Evolutionary conservation across 2,888 invertebrate genomes (phyloP).

Genomic region (Parthenolecanium corni): DNA sequence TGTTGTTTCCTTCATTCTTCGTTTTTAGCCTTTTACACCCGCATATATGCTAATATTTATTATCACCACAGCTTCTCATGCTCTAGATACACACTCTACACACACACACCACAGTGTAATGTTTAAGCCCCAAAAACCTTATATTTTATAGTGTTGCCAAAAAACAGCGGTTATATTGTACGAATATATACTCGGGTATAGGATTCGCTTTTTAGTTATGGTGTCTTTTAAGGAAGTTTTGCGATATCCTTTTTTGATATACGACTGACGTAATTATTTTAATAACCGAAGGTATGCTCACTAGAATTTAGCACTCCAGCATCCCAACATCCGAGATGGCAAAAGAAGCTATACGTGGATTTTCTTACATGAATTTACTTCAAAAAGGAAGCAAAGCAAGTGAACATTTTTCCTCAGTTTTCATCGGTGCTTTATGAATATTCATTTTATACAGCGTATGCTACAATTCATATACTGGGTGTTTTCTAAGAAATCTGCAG

Average conservation of each 20-base stretch:
- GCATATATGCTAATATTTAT: constrained; percentile 27
- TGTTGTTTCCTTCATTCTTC: constrained; percentile 14
- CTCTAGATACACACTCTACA: too few relatives aligned
- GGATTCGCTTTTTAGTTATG: constrained; percentile 17
- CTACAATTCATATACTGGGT: too few relatives aligned
- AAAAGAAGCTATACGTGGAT: too few relatives aligned
- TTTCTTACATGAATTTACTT: too few relatives aligned
- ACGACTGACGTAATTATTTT: constrained; percentile 26
- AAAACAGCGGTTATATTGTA: constrained; percentile 4
- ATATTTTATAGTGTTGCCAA: constrained; percentile 22
- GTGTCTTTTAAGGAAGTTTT: constrained; percentile 19
- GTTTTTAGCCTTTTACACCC: constrained; percentile 16
- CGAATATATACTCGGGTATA: not conserved
- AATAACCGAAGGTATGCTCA: constrained; percentile 14
- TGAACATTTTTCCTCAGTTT: too few relatives aligned
- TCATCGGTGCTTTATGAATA: too few relatives aligned
- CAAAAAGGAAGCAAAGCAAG: too few relatives aligned
- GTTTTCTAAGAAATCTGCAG: too few relatives aligned
- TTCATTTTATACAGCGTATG: too few relatives aligned
- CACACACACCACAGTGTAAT: not conserved
- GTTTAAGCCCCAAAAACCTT: constrained; percentile 17
- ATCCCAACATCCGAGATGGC: too few relatives aligned
- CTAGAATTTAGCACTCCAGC: not conserved
- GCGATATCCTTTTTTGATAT: constrained; percentile 21
- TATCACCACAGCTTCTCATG: constrained; percentile 14